phyloP scores from a whole-genome alignment of 2,797 vertebrate genomes.

The Sebastolobus alascanus region DNA sequence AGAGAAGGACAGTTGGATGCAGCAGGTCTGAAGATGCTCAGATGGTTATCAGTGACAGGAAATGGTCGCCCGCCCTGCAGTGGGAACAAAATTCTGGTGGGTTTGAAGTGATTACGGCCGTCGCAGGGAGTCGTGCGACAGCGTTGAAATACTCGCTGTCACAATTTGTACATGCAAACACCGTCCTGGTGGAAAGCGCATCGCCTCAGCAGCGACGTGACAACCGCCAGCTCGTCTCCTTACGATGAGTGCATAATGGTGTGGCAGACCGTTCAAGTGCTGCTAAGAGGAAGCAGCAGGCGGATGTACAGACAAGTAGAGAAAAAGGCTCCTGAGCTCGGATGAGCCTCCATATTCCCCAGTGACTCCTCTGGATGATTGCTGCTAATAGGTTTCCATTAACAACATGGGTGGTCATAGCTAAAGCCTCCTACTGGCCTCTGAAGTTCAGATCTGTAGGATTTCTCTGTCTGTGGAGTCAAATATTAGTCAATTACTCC shows the following conservation, averaged over 20 bases:
- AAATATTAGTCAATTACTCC: not conserved
- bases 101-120: constrained; percentile 30
- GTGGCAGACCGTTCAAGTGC: constrained; percentile 40
- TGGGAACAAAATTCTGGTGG: constrained; percentile 29
- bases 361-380: constrained; percentile 65
- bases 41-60: constrained; percentile 66
- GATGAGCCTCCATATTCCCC: constrained; percentile 50
- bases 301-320: constrained; percentile 22
- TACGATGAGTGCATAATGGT: constrained; percentile 54
- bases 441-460: constrained; percentile 23
- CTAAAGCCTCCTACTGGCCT: constrained; percentile 18
- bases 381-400: constrained; percentile 77
- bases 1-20: constrained; percentile 36
- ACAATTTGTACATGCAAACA: constrained; percentile 1
- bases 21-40: constrained; percentile 57
- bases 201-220: constrained; percentile 9
- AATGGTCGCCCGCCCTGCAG: constrained; percentile 24
- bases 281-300: constrained; percentile 42
- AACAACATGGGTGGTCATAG: constrained; percentile 52
- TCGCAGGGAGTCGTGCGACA: constrained; percentile 23
- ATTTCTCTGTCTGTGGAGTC: constrained; percentile 3
- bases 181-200: constrained; percentile 7
- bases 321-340: constrained; percentile 41
- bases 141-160: constrained; percentile 8
- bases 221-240: constrained; percentile 21